Percentiles rank a stretch among this genome's conserved stretches.
Evolutionary conservation across 2,888 invertebrate genomes (phyloP).

Genomic region (Amphipyra berbera): DNA sequence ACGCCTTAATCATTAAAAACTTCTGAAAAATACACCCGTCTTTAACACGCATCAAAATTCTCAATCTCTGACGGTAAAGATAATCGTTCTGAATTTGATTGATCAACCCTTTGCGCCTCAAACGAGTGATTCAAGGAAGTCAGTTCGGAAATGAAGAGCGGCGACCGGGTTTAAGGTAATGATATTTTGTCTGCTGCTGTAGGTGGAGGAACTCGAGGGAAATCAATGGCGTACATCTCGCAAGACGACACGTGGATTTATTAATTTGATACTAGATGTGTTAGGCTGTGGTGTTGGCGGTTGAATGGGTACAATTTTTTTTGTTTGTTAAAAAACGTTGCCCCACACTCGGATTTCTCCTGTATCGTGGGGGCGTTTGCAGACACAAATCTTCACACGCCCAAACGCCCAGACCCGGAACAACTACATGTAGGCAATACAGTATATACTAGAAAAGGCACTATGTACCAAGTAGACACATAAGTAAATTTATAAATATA

Average conservation of each 20-base stretch:
- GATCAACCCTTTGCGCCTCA: slow-evolving; percentile 37
- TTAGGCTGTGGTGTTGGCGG: neutral
- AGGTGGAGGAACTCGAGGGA: slow-evolving; percentile 55
- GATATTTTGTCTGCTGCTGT: slow-evolving; percentile 46
- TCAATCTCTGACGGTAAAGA: slow-evolving; percentile 2
- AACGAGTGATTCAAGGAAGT: slow-evolving; percentile 36
- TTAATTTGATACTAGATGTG: slow-evolving; percentile 30
- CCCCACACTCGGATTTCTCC: too few relatives aligned
- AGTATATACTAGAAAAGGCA: too few relatives aligned
- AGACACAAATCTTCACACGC: too few relatives aligned
- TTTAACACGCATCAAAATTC: neutral
- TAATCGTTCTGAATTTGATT: slow-evolving; percentile 44
- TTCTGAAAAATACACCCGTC: too few relatives aligned
- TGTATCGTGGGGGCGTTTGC: too few relatives aligned
- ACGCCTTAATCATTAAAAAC: too few relatives aligned
- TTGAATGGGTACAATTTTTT: too few relatives aligned
- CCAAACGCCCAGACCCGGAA: too few relatives aligned
- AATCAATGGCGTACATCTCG: slow-evolving; percentile 56
- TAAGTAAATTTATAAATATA: too few relatives aligned
- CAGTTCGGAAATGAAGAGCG: slow-evolving; percentile 51
- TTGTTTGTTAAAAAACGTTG: too few relatives aligned
- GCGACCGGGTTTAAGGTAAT: slow-evolving; percentile 43
- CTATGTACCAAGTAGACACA: too few relatives aligned
- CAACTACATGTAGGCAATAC: too few relatives aligned
- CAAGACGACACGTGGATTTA: slow-evolving; percentile 21